Conservation (phyloP, 2,113 vertebrate species). For the Mustelus asterias region DNA sequence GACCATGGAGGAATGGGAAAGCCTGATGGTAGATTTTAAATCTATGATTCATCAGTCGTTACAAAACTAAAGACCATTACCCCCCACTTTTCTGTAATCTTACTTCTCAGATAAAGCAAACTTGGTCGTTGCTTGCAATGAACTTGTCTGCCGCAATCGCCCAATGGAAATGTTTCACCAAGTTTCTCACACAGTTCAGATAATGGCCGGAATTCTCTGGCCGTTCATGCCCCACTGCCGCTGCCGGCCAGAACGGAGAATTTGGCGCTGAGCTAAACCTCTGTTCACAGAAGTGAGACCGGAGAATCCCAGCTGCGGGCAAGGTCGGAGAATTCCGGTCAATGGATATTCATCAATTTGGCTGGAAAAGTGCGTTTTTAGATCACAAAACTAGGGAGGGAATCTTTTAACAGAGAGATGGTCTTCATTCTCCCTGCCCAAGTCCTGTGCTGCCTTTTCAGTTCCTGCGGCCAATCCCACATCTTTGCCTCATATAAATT, state of each 20-base stretch:
- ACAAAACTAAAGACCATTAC: not conserved
- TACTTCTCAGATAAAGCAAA: not conserved
- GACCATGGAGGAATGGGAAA: no score
- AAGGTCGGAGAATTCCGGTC: no score
- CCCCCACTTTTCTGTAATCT: not conserved
- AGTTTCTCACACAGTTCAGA: not conserved
- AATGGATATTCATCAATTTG: not conserved
- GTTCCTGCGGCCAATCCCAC: no score
- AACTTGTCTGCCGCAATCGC: not conserved
- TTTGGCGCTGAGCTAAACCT: no score
- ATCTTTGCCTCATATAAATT: no score
- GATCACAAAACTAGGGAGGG: not conserved
- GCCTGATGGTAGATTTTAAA: not conserved
- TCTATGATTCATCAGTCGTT: not conserved
- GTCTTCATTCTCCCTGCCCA: not conserved
- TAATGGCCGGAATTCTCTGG: no score
- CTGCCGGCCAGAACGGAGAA: no score
- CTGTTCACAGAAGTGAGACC: no score
- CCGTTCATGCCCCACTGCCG: no score
- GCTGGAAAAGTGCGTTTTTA: not conserved
- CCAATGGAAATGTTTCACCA: not conserved
- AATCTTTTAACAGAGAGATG: not conserved
- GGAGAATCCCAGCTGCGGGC: no score
- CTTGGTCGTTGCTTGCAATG: not conserved
- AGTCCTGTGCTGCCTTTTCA: not conserved